Evolutionary conservation across 92 coral and sea anemone genomes (phyloP).

Genomic region (Zoanthus sociatus): DNA sequence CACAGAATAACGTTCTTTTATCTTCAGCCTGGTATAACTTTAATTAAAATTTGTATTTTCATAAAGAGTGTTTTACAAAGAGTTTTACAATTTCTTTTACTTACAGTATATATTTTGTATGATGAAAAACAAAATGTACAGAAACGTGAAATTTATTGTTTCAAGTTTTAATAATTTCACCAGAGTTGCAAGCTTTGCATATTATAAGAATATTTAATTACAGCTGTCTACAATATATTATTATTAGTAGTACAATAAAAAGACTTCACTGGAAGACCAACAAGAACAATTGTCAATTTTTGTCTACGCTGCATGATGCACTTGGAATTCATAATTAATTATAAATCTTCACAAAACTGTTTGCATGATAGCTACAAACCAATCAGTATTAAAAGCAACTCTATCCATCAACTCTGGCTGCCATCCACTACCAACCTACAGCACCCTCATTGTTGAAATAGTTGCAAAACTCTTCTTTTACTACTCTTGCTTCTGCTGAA

Average conservation of each 20-base stretch:
- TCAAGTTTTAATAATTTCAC: too few relatives aligned
- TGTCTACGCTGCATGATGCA: too few relatives aligned
- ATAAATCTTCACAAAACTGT: not conserved
- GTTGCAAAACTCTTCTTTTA: slow-evolving; percentile 50
- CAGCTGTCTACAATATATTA: too few relatives aligned
- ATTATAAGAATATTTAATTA: too few relatives aligned
- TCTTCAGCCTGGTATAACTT: slow-evolving; percentile 12
- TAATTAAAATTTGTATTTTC: not conserved
- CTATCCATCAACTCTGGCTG: slow-evolving; percentile 19
- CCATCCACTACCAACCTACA: slow-evolving; percentile 47
- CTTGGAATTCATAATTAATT: too few relatives aligned
- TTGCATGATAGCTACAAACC: not conserved
- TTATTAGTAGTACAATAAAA: too few relatives aligned
- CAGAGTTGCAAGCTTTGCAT: too few relatives aligned
- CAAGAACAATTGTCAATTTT: too few relatives aligned
- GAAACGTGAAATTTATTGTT: too few relatives aligned
- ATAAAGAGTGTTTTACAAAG: not conserved
- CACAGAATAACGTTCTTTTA: not conserved
- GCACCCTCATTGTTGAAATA: slow-evolving; percentile 53
- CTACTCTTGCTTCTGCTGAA: slow-evolving; percentile 45
- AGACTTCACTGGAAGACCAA: too few relatives aligned
- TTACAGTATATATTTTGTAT: not conserved
- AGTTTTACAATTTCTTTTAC: not conserved
- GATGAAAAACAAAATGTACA: not conserved
- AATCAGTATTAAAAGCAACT: not conserved